Conservation (phyloP, 2,113 vertebrate genomes). For the Pitta sordida region DNA sequence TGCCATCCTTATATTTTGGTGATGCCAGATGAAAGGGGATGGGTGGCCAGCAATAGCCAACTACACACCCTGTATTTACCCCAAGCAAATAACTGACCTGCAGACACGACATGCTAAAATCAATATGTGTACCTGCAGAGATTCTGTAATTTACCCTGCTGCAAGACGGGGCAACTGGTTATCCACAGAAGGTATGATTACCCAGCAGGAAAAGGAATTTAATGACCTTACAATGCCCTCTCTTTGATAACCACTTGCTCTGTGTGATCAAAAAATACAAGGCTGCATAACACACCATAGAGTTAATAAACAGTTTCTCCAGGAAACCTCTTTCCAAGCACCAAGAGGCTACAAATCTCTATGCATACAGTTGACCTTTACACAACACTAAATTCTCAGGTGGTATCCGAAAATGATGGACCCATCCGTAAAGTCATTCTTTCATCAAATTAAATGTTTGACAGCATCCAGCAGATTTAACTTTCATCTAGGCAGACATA, state of each 20-base stretch:
- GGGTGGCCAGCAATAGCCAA: neutral
- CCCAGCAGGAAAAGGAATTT: neutral
- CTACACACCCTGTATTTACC: neutral
- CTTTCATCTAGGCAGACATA: constrained; percentile 6
- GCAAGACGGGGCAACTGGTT: neutral
- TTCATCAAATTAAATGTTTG: constrained; percentile 20
- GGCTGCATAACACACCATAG: neutral
- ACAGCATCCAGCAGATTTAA: constrained; percentile 15
- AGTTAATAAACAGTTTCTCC: constrained; percentile 47
- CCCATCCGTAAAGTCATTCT: neutral
- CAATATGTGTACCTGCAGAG: neutral
- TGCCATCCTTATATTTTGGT: neutral
- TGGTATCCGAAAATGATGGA: neutral
- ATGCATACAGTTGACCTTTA: constrained; percentile 1
- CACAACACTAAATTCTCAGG: constrained; percentile 23
- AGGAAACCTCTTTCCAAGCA: neutral
- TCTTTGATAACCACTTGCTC: neutral
- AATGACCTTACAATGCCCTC: neutral
- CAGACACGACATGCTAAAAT: neutral
- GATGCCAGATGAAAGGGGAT: neutral
- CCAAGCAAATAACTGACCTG: neutral
- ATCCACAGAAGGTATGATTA: neutral
- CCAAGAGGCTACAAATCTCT: neutral
- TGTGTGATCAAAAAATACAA: neutral
- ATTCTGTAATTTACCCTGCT: neutral